A percentile compares a stretch with the other conserved stretches of the same genome.
Conservation (phyloP, 2,113 vertebrate genomes). For the Sarotherodon lohbergeri region DNA sequence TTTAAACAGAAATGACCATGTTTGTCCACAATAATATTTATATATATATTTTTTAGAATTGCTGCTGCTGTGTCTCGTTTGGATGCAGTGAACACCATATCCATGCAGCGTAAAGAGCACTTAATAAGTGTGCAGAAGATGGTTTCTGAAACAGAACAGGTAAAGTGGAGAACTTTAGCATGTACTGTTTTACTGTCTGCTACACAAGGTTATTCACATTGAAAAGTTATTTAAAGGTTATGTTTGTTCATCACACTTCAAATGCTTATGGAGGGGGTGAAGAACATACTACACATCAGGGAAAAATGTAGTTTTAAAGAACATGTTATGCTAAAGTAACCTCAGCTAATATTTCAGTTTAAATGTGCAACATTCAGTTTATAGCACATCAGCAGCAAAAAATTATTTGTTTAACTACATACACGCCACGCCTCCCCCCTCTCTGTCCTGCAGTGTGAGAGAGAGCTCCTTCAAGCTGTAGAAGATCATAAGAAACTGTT, state of each 20-base stretch:
- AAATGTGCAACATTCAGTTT: not conserved
- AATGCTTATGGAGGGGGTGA: not conserved
- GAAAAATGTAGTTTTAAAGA: not conserved
- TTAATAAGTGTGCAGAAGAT: conserved; percentile 19
- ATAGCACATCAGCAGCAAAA: not conserved
- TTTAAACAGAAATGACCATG: not conserved
- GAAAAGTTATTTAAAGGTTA: not conserved
- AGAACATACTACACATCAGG: not conserved
- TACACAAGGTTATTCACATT: not conserved
- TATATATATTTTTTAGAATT: conserved; percentile 36
- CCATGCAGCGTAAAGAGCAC: conserved; percentile 13
- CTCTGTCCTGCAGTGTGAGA: conserved; percentile 5
- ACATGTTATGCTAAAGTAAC: not conserved
- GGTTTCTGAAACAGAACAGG: conserved; percentile 47
- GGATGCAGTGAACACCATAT: conserved; percentile 39
- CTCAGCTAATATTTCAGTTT: not conserved
- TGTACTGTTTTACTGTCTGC: not conserved
- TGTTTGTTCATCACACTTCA: not conserved
- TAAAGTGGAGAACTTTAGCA: conserved; percentile 2
- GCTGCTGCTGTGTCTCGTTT: conserved; percentile 28
- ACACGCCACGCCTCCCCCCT: accelerated
- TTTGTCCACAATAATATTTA: not conserved
- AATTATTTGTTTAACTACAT: not conserved
- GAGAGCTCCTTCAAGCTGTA: not conserved
- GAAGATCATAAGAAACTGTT: not conserved